Evolutionary conservation across 1,140 invertebrate species (phyloP).

Genomic region (Drosophila kurseongensis): DNA sequence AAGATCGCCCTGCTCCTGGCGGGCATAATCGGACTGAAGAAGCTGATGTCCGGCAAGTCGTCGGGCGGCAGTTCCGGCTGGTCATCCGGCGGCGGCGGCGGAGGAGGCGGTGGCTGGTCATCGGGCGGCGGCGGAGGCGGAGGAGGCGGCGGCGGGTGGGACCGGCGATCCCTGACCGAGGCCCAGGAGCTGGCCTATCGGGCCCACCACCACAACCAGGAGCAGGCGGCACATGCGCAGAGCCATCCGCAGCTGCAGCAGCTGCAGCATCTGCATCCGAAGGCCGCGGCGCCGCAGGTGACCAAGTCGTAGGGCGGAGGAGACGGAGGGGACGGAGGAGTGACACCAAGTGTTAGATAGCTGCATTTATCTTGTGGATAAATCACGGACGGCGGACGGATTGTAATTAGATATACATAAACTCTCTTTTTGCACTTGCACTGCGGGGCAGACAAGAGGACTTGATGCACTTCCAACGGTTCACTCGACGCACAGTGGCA

Average conservation of each 20-base stretch:
- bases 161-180: constrained; percentile 85
- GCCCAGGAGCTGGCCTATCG: constrained; percentile 89
- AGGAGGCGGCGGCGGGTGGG: constrained; percentile 84
- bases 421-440: constrained; percentile 50
- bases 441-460: constrained; percentile 44
- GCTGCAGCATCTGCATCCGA: constrained; percentile 47
- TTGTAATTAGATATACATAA: constrained; percentile 75
- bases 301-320: constrained; percentile 60
- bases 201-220: constrained; percentile 85
- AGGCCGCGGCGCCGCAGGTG: constrained; percentile 39
- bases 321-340: constrained; percentile 21
- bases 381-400: constrained; percentile 48
- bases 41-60: constrained; percentile 89
- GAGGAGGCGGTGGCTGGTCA: constrained; percentile 87
- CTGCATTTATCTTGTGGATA: constrained; percentile 82
- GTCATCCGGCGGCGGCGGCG: constrained; percentile 86
- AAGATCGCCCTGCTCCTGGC: constrained; percentile 91
- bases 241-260: constrained; percentile 48
- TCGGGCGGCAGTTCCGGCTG: constrained; percentile 86
- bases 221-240: constrained; percentile 33
- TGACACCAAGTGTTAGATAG: constrained; percentile 42
- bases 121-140: constrained; percentile 85
- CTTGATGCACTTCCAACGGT: constrained; percentile 71
- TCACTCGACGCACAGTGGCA: constrained; percentile 66
- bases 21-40: constrained; percentile 92